Evolutionary conservation across 2,113 vertebrate genomes (phyloP).

Genomic region (Pituophis catenifer): DNA sequence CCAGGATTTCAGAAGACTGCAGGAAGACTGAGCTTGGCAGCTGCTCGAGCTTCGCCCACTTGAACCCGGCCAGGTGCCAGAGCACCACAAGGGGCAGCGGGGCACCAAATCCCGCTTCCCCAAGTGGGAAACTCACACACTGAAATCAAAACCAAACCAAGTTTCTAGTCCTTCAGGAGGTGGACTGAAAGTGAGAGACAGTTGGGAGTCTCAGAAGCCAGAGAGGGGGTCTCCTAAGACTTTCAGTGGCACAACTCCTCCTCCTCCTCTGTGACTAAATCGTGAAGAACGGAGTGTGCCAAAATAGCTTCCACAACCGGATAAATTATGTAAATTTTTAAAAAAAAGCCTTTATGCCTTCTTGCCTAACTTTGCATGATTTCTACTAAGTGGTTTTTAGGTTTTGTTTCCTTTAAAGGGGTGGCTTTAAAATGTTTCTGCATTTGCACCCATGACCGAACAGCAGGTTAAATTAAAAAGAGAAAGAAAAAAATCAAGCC

Average conservation of each 20-base stretch:
- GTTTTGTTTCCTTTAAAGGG: neutral
- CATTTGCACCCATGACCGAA: slow-evolving; percentile 38
- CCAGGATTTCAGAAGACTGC: slow-evolving; percentile 66
- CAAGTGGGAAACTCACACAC: neutral
- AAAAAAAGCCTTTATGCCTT: neutral
- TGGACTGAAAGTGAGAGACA: neutral
- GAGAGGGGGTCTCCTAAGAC: neutral
- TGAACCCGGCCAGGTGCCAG: neutral
- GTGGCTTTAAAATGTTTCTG: slow-evolving; percentile 39
- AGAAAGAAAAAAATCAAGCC: slow-evolving; percentile 50
- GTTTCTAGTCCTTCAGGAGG: neutral
- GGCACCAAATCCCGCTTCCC: neutral
- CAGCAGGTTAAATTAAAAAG: slow-evolving; percentile 43
- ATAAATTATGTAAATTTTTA: neutral
- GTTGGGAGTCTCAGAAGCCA: neutral
- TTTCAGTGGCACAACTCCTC: neutral
- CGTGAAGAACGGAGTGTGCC: neutral
- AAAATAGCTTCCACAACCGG: neutral
- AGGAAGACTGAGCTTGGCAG: slow-evolving; percentile 62
- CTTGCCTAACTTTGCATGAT: neutral
- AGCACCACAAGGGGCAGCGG: neutral
- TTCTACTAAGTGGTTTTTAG: slow-evolving; percentile 33
- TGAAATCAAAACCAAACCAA: neutral
- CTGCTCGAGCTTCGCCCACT: too few relatives aligned
- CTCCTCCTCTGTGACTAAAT: neutral